Base-by-base conservation (phyloP, 2,113 vertebrate species). In the Anoplopoma fimbria region DNA sequence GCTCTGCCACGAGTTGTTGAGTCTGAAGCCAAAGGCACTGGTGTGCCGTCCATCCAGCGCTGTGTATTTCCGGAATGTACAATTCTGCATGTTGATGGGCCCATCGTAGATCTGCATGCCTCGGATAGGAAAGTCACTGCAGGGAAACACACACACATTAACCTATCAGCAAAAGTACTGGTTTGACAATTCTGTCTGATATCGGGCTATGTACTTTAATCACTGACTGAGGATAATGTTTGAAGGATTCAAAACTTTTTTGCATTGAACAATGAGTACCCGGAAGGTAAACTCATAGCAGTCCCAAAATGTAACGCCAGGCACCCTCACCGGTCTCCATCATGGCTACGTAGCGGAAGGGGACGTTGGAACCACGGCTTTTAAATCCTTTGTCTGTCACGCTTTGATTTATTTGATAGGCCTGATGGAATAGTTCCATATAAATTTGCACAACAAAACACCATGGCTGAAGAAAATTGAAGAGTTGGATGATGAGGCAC, bases 1-100 rank as follows among this genome's bases (percentile, higher is more conserved):
- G 93, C 97, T 99, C 94, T 99, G 98, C 98, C 98, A 99, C 1
- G 98, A 97, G 3, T 99, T 99, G 92, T 99, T 99, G 64, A 99
- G 96, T 6, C 98, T 96, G 94, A 99, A 99, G n/a, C 97, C 98
- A 38, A 99, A 94, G 7, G 98, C 98, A 0, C 98, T 99, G 12
- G 97, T 99, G 92, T 99, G 98, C 0, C 98, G 95, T 15, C 97
- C 97, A 0, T 98, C 96, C 79, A 99, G 92, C 0, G 98, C 97
- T 0, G 89, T 93, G 1, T 96, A 99, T 85, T 99, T 99, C 13
- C 98, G 95, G 92, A 99, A 99, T 0, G 98, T 99, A 81, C 98
- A 99, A 92, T 98, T 97, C 93, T 99, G 96, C 31, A 99, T 89
- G 0, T 96, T 98, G 94, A 99, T 95, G 0, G 98, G 98, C 1